These are phyloP conservation scores for Enteromius viviparus DNA, from an alignment of 2,797 vertebrate species.

Conservation along the genomic window DNA sequence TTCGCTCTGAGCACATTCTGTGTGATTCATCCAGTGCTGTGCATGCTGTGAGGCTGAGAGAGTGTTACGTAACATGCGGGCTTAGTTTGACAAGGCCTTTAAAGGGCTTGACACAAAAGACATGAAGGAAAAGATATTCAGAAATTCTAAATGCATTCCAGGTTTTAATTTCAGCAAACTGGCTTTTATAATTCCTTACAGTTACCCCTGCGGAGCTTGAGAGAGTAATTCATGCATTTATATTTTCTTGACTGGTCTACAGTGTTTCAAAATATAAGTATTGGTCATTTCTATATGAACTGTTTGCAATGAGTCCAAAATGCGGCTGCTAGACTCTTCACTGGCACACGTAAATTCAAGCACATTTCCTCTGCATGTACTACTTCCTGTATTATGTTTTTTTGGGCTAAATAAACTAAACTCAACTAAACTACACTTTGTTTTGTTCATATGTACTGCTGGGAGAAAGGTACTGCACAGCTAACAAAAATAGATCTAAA, in stretches of 20 bases:
- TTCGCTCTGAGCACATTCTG: not conserved
- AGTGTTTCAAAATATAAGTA: too few species aligned
- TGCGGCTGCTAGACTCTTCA: too few species aligned
- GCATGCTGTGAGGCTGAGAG: not conserved
- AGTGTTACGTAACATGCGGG: not conserved
- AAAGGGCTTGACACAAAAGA: not conserved
- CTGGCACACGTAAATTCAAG: too few species aligned
- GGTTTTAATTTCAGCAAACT: not conserved
- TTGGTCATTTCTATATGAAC: too few species aligned
- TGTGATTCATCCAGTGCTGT: conserved; percentile 1
- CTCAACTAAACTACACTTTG: not conserved
- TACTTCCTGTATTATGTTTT: too few species aligned
- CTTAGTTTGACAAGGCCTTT: conserved; percentile 24
- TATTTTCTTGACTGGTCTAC: too few species aligned
- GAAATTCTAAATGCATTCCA: conserved; percentile 1
- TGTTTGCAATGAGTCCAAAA: too few species aligned
- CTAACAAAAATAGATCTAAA: not conserved
- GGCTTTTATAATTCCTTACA: not conserved
- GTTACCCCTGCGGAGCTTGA: too few species aligned
- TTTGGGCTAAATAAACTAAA: too few species aligned
- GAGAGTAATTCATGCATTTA: too few species aligned
- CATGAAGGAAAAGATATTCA: not conserved
- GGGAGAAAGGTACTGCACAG: not conserved
- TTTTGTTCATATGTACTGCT: not conserved
- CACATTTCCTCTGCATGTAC: too few species aligned